Base-by-base conservation (phyloP, 2,888 invertebrate genomes). In the Ephialtes manifestator region DNA sequence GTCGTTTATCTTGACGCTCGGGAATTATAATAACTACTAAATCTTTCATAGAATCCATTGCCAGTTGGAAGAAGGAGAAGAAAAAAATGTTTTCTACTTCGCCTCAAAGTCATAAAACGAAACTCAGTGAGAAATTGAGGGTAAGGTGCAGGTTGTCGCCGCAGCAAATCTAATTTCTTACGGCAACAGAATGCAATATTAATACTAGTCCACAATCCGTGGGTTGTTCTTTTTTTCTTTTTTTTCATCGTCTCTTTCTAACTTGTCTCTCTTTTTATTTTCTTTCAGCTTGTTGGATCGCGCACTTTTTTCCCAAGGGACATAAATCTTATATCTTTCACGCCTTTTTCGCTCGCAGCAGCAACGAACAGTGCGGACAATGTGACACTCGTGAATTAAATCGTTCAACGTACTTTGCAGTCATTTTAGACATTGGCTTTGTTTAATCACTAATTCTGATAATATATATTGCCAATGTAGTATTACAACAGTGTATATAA, bases 111-210 rank as follows among this genome's bases (percentile, higher is more conserved):
- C 58, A 28, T 58, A 58, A 58, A 28, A 24, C 28, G 28, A 58
- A 58, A 11, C 55, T 55, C 24, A 10, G 13, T 24, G 24, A 78
- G 72, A 74, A 78, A 78, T 72, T 7, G 78, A 46, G 67, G 63
- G 74, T 35, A 48, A 67, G 67, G 67, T 31, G 72, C 68, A 53
- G 39, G 78, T 74, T 76, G 74, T 77, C 63, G 77, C 68, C 77
- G 67, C 85, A 85, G 86, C 78, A 88, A 90, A 91, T 92, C 89
- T 90, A 90, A 90, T 91, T 92, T 89, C 89, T 90, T 88, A 83
- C 77, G 86, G 88, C 87, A 89, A 90, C 87, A 89, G 85, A 87
- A 90, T 92, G 87, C 91, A 92, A 91, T 92, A 91, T 91, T 90
- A 89, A 90, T 91, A 85, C 87, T 80, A 72, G 82, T 82, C 88